Evolutionary conservation across 1,140 invertebrate genomes (phyloP), one percentile per base, ranked within the genome.

Genomic region (Lordiphosa stackelbergi): DNA sequence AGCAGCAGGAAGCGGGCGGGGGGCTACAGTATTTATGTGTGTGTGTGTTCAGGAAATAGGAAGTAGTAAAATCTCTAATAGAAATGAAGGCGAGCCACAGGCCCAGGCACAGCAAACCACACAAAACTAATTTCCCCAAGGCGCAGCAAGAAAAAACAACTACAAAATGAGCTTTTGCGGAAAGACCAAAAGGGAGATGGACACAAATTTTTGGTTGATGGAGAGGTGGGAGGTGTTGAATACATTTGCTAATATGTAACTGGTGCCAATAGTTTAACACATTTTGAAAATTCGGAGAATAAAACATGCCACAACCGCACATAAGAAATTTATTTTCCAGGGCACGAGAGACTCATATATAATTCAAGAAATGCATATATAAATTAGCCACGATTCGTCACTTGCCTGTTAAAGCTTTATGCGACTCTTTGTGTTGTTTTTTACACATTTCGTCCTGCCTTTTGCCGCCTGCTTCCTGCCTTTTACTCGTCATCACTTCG

Each of bases 61-160:
- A 81, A 81, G 75, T 81, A 81, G 77, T 81, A 81, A 83, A 81
- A 72, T 83, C 63, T 70, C 58, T 75, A 79, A 79, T 81, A 83
- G 77, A 83, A 79, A 81, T 69, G 75, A 72, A 70, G 72, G 63
- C 61, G 53, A 71, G 66, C 61, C 55, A 31, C 28, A 31, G 28
- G 28, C 28, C 28, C 36, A 69, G 53, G 42, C 55, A 47, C 48
- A 51, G 66, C 37, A 68, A 79, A 73, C 71, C 68, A 36, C 77
- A 81, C 77, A 81, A 81, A 81, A 81, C 75, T 81, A 81, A 81
- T 81, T 81, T 81, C 75, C 75, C 75, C 75, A 81, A 81, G 75
- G 75, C 75, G 75, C 77, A 62, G 75, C 61, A 58, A 64, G 53
- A 66, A 66, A 66, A 57, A 74, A 68, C 65, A 53, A 61, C 41